A percentile compares a stretch with the other conserved stretches of the same genome.
phyloP scores from a whole-genome alignment of 2,797 vertebrate genomes.

The Delichon dasypus region DNA sequence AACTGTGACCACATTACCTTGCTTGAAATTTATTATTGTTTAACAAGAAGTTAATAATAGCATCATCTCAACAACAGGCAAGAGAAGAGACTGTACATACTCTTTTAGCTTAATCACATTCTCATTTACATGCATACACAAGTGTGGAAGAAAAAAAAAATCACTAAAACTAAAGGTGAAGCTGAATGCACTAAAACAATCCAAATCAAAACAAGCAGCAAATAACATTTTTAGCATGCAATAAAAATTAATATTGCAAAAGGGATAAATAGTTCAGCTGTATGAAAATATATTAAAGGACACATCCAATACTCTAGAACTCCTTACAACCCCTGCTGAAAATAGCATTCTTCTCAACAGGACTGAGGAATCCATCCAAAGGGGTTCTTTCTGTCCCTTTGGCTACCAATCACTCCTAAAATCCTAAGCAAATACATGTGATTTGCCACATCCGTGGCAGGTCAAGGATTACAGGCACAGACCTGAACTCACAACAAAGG shows the following conservation, averaged over 20 bases:
- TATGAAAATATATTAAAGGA: background rate
- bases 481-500: background rate
- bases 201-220: slow-evolving; percentile 40
- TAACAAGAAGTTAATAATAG: slow-evolving; percentile 15
- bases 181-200: slow-evolving; percentile 3
- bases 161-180: slow-evolving; percentile 10
- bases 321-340: background rate
- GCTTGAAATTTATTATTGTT: slow-evolving; percentile 16
- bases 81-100: background rate
- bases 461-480: background rate
- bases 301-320: background rate
- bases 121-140: slow-evolving; percentile 37
- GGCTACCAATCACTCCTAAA: background rate
- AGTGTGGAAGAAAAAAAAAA: background rate
- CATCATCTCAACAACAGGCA: slow-evolving; percentile 34
- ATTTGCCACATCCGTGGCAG: background rate
- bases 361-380: background rate
- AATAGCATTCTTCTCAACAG: background rate
- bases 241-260: background rate
- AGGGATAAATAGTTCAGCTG: background rate
- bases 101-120: background rate
- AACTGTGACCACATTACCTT: slow-evolving; percentile 12
- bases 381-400: background rate
- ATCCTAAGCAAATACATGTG: background rate
- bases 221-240: slow-evolving; percentile 57